Evolutionary conservation across 1,140 invertebrate species (phyloP).

Genomic region (Ridgeia piscesae): DNA sequence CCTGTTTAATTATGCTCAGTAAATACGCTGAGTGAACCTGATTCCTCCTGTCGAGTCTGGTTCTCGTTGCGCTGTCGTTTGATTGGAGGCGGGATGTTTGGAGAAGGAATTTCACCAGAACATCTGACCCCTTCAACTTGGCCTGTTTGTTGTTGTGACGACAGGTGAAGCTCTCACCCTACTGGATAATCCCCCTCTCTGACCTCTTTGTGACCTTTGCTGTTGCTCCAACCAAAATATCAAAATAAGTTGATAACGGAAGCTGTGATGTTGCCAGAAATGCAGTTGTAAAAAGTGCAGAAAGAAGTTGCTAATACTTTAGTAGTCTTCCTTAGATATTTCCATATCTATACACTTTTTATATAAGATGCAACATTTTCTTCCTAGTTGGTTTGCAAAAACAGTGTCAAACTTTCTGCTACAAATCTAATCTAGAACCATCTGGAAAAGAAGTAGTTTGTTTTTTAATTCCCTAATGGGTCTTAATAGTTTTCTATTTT

Average conservation of each 20-base stretch:
- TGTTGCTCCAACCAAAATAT: not conserved
- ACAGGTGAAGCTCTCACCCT: not conserved
- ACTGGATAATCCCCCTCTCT: not conserved
- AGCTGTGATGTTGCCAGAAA: not conserved
- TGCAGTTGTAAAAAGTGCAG: not conserved
- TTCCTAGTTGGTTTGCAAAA: too few species aligned
- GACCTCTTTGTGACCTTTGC: not conserved
- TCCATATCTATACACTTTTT: too few species aligned
- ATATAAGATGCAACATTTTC: too few species aligned
- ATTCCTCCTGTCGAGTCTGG: not conserved
- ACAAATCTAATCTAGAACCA: too few species aligned
- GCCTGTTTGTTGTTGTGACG: not conserved
- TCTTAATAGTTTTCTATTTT: too few species aligned
- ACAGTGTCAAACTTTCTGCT: too few species aligned
- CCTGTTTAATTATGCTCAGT: constrained; percentile 1
- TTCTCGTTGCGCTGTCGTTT: not conserved
- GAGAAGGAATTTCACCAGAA: not conserved
- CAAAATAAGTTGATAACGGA: not conserved
- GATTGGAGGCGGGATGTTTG: not conserved
- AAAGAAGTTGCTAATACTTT: not conserved
- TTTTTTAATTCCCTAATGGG: too few species aligned
- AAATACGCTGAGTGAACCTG: not conserved
- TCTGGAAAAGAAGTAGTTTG: too few species aligned
- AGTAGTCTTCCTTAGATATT: too few species aligned
- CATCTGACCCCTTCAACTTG: not conserved